phyloP scores from a whole-genome alignment of 1,140 invertebrate genomes.

The Dolichoris vasculosae region DNA sequence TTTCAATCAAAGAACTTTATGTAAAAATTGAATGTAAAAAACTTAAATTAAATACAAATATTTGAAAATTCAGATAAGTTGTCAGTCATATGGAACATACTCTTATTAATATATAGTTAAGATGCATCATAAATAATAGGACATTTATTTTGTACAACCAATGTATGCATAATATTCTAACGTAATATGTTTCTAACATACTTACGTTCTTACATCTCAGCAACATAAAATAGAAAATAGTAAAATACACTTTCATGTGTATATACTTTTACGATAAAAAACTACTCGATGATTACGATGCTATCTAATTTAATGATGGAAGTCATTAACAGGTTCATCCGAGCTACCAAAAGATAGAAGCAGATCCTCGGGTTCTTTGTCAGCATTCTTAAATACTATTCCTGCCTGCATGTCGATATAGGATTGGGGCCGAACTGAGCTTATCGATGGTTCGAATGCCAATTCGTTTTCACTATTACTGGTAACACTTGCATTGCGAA shows the following conservation, averaged over 20 bases:
- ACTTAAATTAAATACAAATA: too few relatives aligned
- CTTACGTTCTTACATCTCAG: too few relatives aligned
- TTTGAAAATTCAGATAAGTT: too few relatives aligned
- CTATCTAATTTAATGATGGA: not conserved
- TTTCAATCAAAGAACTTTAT: too few relatives aligned
- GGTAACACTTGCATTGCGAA: constrained; percentile 63
- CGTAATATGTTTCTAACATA: not conserved
- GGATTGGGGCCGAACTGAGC: constrained; percentile 67
- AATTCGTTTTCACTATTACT: constrained; percentile 70
- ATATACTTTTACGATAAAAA: not conserved
- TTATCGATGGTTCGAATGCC: constrained; percentile 58
- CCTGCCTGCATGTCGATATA: constrained; percentile 74
- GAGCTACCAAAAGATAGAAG: constrained; percentile 25
- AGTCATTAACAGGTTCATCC: not conserved
- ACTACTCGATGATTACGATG: too few relatives aligned
- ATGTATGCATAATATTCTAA: not conserved
- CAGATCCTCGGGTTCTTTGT: not conserved
- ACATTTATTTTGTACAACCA: not conserved
- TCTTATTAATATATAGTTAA: too few relatives aligned
- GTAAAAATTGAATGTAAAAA: too few relatives aligned
- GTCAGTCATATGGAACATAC: too few relatives aligned
- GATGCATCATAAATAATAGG: not conserved
- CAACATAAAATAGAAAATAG: not conserved
- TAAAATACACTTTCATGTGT: not conserved
- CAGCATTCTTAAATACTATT: not conserved